Evolutionary conservation across 1,140 invertebrate species (phyloP), one percentile per base, ranked within the genome.

Genomic region (Drosophila nannoptera): DNA sequence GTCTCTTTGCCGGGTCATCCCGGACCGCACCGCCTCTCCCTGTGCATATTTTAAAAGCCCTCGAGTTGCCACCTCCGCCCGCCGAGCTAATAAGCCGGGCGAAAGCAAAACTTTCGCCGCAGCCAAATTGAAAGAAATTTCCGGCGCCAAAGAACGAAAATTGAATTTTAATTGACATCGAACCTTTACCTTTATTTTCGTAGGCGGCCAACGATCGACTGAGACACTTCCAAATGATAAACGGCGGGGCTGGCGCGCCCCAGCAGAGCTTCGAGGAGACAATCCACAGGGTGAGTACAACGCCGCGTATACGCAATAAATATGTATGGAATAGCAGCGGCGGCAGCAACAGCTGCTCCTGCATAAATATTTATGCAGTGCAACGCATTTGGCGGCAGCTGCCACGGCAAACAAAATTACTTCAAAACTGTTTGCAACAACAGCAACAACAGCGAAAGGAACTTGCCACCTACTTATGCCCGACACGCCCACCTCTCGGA

Each of bases 221-320:
- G 84, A 92, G 94, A 89, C 94, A 94, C 90, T 92, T 95, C 73
- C 94, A 95, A 90, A 94, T 88, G 70, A 83, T 95, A 93, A 95
- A 93, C 90, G 94, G 94, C 71, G 92, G 92, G 6, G 80, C 69
- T 65, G 78, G 81, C 31, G 93, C 66, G 45, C 92, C 94, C 84
- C 92, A 93, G 69, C 94, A 94, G 89, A 94, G 93, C 88, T 96
- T 96, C 89, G 95, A 96, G 91, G 94, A 96, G 90, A 96, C 94
- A 74, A 96, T 96, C 88, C 94, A 95, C 89, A 94, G 94, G 93
- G 94, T 95, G 91, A 92, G 92, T 83, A 16, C 48, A 33, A 40
- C 55, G 31, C 8, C 38, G 66, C 66, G 70, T 73, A 73, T 73
- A 62, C 65, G 45, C 58, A 45, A 78, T 75, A 58, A 73, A 73